Percentiles rank a stretch among this genome's conserved stretches.
These are phyloP conservation scores for Sprattus sprattus DNA, from an alignment of 2,113 vertebrate genomes.

Conservation along the genomic window DNA sequence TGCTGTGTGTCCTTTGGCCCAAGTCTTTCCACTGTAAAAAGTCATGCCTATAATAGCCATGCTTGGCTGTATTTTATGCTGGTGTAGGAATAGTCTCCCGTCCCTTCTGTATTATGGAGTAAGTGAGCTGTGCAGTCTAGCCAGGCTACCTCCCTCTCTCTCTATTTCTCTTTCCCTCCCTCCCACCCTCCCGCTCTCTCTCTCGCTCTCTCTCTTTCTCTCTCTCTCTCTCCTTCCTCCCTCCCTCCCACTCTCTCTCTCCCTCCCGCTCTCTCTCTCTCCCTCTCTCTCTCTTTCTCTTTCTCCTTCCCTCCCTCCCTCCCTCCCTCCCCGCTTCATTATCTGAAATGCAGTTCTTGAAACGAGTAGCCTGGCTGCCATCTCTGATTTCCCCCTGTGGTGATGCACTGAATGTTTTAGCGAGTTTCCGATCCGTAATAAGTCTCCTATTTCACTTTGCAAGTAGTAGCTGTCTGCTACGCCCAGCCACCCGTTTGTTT, in stretches of 20 bases:
- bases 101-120: not conserved
- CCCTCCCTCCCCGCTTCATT: not conserved
- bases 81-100: not conserved
- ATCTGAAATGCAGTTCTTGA: not conserved
- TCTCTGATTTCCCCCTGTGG: constrained; percentile 55
- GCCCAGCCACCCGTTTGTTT: not conserved
- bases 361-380: constrained; percentile 30
- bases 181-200: not conserved
- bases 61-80: not conserved
- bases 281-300: not conserved
- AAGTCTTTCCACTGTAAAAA: not conserved
- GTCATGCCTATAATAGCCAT: not conserved
- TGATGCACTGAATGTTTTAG: constrained; percentile 70
- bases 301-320: not conserved
- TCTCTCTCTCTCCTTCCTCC: not conserved
- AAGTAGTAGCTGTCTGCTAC: not conserved
- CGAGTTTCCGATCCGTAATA: constrained; percentile 69
- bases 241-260: not conserved
- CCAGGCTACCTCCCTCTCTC: not conserved
- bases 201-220: not conserved
- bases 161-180: too few relatives aligned
- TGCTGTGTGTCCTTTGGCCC: not conserved
- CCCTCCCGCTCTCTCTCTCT: not conserved
- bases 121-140: not conserved
- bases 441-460: constrained; percentile 38